Evolutionary conservation across 2,113 vertebrate genomes (phyloP), one percentile per base, ranked within the genome.

Genomic region (Phycodurus eques): DNA sequence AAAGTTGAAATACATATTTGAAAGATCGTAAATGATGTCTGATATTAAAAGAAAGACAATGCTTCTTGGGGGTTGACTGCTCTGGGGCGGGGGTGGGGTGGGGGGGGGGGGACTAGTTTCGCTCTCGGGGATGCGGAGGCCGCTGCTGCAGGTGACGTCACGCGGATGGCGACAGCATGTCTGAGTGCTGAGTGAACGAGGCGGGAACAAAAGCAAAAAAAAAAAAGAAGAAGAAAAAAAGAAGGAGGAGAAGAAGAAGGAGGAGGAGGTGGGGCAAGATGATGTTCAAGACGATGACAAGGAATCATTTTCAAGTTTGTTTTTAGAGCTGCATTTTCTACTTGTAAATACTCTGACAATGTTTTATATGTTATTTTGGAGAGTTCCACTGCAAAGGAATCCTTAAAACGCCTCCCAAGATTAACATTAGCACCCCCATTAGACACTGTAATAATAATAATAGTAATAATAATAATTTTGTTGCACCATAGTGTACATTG

Each of bases 101-200:
- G 35, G 35, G 35, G 35, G 46, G 54, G 11, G 15, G 85, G 92
- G 70, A 89, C 93, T 94, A 94, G 75, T 88, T 92, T 92, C 61
- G 88, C 57, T 88, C 77, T 81, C 35, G 51, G 74, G 75, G 67
- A 75, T 77, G n/a, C 44, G 13, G 44, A 47, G 62, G 44, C 19
- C 35, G 74, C 74, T 62, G 82, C 83, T 62, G 82, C 79, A 75
- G 74, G 81, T 92, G 86, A 93, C 93, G 92, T 94, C 93, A 94
- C 91, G 83, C 80, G 81, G 67, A 88, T 93, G 93, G 93, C 92
- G 93, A 93, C 93, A 93, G 92, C 88, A 94, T 93, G 93, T 94
- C 93, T 94, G 92, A 93, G 92, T 88, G 88, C 93, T 94, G 92
- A 93, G 92, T 88, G 88, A 92, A 27, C 27, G 35, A 39, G 89